A percentile compares a stretch with the other conserved stretches of the same genome.
Evolutionary conservation across 2,113 vertebrate genomes (phyloP).

Genomic region (Epinephelus fuscoguttatus): DNA sequence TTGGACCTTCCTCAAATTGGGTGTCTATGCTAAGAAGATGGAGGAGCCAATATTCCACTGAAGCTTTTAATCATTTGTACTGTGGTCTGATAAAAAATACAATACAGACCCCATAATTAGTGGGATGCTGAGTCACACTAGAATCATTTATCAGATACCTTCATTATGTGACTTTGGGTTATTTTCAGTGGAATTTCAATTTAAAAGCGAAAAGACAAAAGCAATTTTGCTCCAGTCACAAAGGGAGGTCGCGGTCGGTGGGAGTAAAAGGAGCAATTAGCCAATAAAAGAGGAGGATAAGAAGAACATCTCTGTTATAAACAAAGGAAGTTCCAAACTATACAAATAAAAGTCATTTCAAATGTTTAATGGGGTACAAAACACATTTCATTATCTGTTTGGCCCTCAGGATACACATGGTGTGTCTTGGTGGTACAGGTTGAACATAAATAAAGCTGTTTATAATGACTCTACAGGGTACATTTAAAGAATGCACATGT

Average conservation of each 20-base stretch:
- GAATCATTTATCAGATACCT: background rate
- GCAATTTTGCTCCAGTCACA: background rate
- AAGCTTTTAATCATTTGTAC: constrained; percentile 18
- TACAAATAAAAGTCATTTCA: background rate
- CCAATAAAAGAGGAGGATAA: background rate
- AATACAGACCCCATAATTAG: background rate
- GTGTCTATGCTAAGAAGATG: background rate
- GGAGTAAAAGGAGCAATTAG: background rate
- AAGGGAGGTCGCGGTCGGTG: background rate
- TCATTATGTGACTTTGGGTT: background rate
- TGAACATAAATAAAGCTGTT: background rate
- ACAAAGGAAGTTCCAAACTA: background rate
- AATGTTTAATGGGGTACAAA: background rate
- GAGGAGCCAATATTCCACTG: background rate
- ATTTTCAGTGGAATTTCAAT: constrained; percentile 5
- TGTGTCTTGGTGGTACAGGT: background rate
- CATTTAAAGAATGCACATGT: background rate
- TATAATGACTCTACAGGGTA: background rate
- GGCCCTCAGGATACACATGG: background rate
- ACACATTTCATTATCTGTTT: background rate
- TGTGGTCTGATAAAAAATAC: background rate
- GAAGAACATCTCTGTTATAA: background rate
- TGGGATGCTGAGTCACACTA: background rate
- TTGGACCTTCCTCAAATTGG: constrained; percentile 18
- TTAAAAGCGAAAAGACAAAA: background rate